Percentiles rank a stretch among this genome's conserved stretches.
Evolutionary conservation across 2,888 invertebrate species (phyloP).

Genomic region (Cetonia aurata): DNA sequence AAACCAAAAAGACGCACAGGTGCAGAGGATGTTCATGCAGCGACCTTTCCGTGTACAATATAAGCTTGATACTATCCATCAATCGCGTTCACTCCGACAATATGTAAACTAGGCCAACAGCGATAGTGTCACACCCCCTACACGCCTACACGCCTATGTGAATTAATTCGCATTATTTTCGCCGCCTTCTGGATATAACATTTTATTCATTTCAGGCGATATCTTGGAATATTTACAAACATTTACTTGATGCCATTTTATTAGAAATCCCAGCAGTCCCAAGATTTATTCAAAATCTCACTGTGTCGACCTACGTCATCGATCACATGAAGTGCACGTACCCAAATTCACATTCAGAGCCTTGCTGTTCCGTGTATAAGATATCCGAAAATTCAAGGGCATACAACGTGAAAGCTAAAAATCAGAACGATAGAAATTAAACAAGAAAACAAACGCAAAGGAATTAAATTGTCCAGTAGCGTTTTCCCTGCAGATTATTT

Average conservation of each 20-base stretch:
- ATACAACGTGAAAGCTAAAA: not conserved
- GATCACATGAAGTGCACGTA: conserved; percentile 15
- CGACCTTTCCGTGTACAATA: no score
- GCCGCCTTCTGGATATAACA: no score
- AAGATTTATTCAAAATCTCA: conserved; percentile 12
- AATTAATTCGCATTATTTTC: no score
- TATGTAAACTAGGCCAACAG: no score
- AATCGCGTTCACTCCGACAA: no score
- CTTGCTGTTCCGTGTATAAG: not conserved
- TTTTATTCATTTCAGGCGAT: not conserved
- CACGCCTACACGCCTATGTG: no score
- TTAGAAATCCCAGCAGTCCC: not conserved
- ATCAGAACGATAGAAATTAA: not conserved
- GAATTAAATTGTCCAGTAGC: conserved; percentile 20
- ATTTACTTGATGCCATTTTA: conserved; percentile 1
- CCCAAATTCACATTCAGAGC: conserved; percentile 2
- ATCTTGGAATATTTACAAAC: not conserved
- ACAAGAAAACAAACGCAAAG: not conserved
- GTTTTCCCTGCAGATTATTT: conserved; percentile 13
- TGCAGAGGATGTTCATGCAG: no score
- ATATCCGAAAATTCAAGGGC: conserved; percentile 26
- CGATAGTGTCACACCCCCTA: no score
- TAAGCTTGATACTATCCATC: no score
- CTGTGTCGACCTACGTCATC: conserved; percentile 11
- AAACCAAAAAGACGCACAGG: no score